phyloP scores from a whole-genome alignment of 2,797 vertebrate species.

The Melanotaenia boesemani region DNA sequence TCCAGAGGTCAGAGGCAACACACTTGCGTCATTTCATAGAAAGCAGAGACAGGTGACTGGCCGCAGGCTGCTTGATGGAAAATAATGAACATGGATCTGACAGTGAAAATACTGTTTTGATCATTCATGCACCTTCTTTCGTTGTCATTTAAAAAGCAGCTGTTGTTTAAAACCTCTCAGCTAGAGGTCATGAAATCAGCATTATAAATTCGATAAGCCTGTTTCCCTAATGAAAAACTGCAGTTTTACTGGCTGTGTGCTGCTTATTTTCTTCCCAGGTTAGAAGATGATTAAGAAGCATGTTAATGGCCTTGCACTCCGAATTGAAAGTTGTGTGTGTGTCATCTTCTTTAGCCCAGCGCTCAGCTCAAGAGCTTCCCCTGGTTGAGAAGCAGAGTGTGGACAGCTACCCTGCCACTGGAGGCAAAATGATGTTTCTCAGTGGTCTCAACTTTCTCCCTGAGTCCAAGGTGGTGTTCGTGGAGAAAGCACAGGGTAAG shows the following conservation, averaged over 20 bases:
- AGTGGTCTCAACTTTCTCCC: constrained; percentile 96
- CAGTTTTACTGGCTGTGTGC: constrained; percentile 54
- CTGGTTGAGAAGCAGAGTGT: constrained; percentile 97
- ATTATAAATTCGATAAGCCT: constrained; percentile 69
- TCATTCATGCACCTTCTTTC: constrained; percentile 36
- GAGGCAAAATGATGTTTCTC: constrained; percentile 95
- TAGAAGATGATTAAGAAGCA: constrained; percentile 54
- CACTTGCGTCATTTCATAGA: constrained; percentile 33
- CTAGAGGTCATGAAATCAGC: constrained; percentile 67
- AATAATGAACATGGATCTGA: constrained; percentile 41
- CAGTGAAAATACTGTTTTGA: constrained; percentile 56
- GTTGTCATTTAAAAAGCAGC: constrained; percentile 55
- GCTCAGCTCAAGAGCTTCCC: constrained; percentile 98
- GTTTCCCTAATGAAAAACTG: constrained; percentile 58
- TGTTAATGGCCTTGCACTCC: constrained; percentile 25
- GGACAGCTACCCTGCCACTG: constrained; percentile 90
- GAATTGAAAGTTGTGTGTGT: constrained; percentile 38
- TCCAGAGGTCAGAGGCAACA: constrained; percentile 37
- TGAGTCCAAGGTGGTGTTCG: constrained; percentile 98
- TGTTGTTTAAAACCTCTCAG: constrained; percentile 55
- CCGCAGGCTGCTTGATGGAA: constrained; percentile 28
- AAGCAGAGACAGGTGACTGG: constrained; percentile 63
- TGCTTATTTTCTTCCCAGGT: constrained; percentile 36
- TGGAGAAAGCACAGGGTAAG: constrained; percentile 98
- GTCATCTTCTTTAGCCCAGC: constrained; percentile 86